Conservation (phyloP, 2,888 invertebrate genomes). For the Eilema depressum region DNA sequence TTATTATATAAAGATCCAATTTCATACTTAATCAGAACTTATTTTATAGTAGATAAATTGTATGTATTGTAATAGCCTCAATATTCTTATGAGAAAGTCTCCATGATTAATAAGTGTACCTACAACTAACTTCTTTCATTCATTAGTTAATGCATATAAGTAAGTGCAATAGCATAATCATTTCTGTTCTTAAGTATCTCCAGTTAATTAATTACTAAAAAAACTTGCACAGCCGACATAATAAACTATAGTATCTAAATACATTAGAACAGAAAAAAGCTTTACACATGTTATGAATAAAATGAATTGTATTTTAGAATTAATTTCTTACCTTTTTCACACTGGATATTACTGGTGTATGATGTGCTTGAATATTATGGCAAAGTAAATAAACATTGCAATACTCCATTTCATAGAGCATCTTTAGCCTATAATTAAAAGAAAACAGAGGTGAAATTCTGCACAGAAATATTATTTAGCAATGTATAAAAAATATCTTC, state of each 20-base stretch:
- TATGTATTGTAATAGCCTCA: background rate
- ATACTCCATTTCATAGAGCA: constrained; percentile 37
- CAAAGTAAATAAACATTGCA: constrained; percentile 29
- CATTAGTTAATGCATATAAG: background rate
- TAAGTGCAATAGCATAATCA: background rate
- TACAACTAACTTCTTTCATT: background rate
- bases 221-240: background rate
- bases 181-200: background rate
- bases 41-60: too few relatives aligned
- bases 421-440: constrained; percentile 42
- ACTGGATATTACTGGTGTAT: constrained; percentile 34
- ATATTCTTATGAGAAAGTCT: background rate
- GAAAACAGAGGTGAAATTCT: constrained; percentile 32
- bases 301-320: background rate
- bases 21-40: background rate
- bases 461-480: constrained; percentile 30
- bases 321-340: constrained; percentile 49
- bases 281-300: background rate
- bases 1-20: background rate
- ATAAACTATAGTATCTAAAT: background rate
- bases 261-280: background rate
- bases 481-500: constrained; percentile 23
- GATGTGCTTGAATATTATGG: constrained; percentile 32
- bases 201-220: background rate
- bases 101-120: background rate